A percentile compares a stretch with the other conserved stretches of the same genome.
Evolutionary conservation across 2,113 vertebrate genomes (phyloP).

Genomic region (Cricetomys ansorgei): DNA sequence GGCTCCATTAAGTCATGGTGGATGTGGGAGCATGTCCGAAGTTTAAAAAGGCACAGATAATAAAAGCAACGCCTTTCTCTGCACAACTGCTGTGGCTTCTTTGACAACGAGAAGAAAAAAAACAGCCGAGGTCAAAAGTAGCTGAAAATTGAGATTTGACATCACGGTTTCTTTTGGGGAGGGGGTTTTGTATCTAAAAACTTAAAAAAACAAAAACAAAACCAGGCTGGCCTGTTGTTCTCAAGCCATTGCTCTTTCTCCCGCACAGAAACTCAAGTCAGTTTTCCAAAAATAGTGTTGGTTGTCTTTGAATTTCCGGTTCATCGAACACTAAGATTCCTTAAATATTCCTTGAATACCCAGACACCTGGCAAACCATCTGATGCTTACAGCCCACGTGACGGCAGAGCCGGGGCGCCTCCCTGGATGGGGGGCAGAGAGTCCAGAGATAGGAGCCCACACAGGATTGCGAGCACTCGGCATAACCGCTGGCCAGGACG

Average conservation of each 20-base stretch:
- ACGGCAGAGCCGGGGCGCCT: not conserved
- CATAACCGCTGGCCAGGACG: not conserved
- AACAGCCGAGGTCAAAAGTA: not conserved
- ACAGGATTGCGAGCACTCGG: fast-evolving
- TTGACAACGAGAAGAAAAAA: not conserved
- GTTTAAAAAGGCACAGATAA: conserved; percentile 60
- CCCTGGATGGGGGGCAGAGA: fast-evolving
- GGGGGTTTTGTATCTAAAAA: not conserved
- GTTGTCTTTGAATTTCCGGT: not conserved
- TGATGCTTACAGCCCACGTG: not conserved
- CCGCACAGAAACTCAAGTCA: not conserved
- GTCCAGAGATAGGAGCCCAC: too few species aligned
- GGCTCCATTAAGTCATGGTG: conserved; percentile 81
- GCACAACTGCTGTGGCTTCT: conserved; percentile 56
- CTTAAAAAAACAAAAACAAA: too few species aligned
- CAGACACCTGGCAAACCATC: not conserved
- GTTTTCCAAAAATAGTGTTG: not conserved
- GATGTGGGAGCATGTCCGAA: conserved; percentile 73
- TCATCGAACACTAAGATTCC: not conserved
- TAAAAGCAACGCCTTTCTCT: conserved; percentile 68
- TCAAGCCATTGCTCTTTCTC: not conserved
- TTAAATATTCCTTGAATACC: not conserved
- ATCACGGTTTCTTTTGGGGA: conserved; percentile 54
- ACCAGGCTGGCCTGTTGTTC: not conserved
- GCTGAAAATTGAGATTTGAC: conserved; percentile 11